phyloP scores from a whole-genome alignment of 2,888 invertebrate species.

The Drosophila mimica region DNA sequence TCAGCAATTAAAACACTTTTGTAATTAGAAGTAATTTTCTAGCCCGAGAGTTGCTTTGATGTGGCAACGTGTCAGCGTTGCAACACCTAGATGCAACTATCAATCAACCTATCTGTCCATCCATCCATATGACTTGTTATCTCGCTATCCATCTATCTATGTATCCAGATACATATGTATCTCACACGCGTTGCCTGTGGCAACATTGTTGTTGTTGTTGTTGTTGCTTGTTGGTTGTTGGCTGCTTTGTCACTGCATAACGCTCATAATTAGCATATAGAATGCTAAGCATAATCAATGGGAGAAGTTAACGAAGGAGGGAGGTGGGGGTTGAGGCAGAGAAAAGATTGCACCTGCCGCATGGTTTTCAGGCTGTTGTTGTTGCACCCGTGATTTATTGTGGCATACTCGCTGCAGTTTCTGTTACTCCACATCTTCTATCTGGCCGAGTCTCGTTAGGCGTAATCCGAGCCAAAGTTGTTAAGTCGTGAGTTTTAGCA shows the following conservation, averaged over 20 bases:
- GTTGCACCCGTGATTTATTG: slow-evolving; percentile 48
- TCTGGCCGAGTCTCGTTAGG: slow-evolving; percentile 10
- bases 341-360: slow-evolving; percentile 46
- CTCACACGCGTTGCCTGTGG: slow-evolving; percentile 25
- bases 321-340: neutral
- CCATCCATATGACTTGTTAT: neutral
- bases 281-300: slow-evolving; percentile 5
- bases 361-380: slow-evolving; percentile 12
- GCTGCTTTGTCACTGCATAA: slow-evolving; percentile 53
- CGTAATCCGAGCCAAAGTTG: slow-evolving; percentile 40
- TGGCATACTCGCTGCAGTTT: slow-evolving; percentile 1
- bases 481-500: slow-evolving; percentile 35
- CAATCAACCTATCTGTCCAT: neutral
- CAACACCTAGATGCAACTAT: slow-evolving; percentile 10
- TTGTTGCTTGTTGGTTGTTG: slow-evolving; percentile 20
- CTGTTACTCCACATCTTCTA: neutral
- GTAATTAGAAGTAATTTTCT: slow-evolving; percentile 70
- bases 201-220: slow-evolving; percentile 12
- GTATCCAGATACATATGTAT: neutral
- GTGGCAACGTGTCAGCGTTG: slow-evolving; percentile 45
- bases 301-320: neutral
- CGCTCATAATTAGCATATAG: slow-evolving; percentile 69
- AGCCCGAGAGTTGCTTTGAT: slow-evolving; percentile 62
- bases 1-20: slow-evolving; percentile 22
- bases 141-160: slow-evolving; percentile 3